Evolutionary conservation across 92 coral and sea anemone genomes (phyloP).

Genomic region (Virgularia gustaviana): DNA sequence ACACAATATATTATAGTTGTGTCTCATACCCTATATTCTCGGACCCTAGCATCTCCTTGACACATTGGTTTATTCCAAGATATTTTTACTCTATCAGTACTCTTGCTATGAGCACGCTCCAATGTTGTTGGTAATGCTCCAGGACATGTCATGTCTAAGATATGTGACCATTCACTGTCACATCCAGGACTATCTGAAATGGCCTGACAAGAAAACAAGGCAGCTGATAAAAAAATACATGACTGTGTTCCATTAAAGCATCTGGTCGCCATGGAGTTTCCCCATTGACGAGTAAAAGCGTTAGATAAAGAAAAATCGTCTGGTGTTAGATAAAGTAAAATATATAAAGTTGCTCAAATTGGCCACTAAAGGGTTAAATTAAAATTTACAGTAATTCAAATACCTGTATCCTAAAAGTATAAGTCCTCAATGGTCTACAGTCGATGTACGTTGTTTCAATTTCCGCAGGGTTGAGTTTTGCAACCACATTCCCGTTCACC

Average conservation of each 20-base stretch:
- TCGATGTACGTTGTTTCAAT: constrained; percentile 34
- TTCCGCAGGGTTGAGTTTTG: constrained; percentile 10
- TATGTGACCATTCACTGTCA: constrained; percentile 75
- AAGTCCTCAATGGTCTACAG: constrained; percentile 60
- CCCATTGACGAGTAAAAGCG: too few relatives aligned
- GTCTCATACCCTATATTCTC: constrained; percentile 67
- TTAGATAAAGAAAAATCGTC: too few relatives aligned
- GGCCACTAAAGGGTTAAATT: too few relatives aligned
- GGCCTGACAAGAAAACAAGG: constrained; percentile 46
- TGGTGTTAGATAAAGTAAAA: too few relatives aligned
- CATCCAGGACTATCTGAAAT: constrained; percentile 68
- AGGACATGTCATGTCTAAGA: constrained; percentile 72
- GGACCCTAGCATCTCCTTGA: constrained; percentile 66
- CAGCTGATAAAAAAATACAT: background rate
- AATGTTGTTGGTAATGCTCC: constrained; percentile 65
- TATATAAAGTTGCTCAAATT: too few relatives aligned
- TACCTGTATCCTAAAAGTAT: constrained; percentile 68
- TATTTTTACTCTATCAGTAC: constrained; percentile 64
- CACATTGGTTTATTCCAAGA: constrained; percentile 68
- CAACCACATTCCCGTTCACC: constrained; percentile 53
- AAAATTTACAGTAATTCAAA: too few relatives aligned
- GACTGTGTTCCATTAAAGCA: background rate
- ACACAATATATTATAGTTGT: too few relatives aligned
- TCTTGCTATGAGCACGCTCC: constrained; percentile 58
- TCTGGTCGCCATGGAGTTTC: too few relatives aligned